Conservation (phyloP, 2,888 invertebrate species). For the Ellobium chinense region DNA sequence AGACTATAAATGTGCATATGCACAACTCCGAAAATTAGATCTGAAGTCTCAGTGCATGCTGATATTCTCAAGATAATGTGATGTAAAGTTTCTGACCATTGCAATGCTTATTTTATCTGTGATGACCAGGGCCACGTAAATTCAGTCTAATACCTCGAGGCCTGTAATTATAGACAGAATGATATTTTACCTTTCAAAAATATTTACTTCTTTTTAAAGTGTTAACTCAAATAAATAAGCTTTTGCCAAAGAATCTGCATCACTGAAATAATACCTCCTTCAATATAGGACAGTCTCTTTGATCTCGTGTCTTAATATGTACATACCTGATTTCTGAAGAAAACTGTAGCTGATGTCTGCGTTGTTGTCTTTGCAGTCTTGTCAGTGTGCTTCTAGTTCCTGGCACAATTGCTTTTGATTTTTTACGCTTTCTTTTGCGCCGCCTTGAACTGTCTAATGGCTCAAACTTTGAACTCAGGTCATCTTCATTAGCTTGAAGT, state of each 20-base stretch:
- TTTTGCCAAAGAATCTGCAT: not conserved
- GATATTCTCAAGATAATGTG: too few relatives aligned
- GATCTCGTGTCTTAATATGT: not conserved
- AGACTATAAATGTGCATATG: too few relatives aligned
- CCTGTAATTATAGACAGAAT: too few relatives aligned
- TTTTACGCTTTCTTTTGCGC: constrained; percentile 28
- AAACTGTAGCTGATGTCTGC: not conserved
- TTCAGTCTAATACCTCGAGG: too few relatives aligned
- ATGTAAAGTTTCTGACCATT: too few relatives aligned
- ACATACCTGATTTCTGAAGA: not conserved
- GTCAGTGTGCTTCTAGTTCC: not conserved
- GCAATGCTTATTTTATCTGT: too few relatives aligned
- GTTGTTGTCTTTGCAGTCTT: not conserved
- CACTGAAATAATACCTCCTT: not conserved
- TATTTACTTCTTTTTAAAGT: too few relatives aligned
- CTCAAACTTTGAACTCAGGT: constrained; percentile 51
- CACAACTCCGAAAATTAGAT: too few relatives aligned
- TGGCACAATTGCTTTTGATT: not conserved
- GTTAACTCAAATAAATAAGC: not conserved
- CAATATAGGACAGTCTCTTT: not conserved
- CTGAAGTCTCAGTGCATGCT: too few relatives aligned
- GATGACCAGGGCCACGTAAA: too few relatives aligned
- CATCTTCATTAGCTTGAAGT: constrained; percentile 53
- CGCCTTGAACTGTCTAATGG: constrained; percentile 44
- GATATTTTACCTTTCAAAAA: too few relatives aligned